phyloP scores from a whole-genome alignment of 1,140 invertebrate genomes.

The Rhagoletis pomonella region DNA sequence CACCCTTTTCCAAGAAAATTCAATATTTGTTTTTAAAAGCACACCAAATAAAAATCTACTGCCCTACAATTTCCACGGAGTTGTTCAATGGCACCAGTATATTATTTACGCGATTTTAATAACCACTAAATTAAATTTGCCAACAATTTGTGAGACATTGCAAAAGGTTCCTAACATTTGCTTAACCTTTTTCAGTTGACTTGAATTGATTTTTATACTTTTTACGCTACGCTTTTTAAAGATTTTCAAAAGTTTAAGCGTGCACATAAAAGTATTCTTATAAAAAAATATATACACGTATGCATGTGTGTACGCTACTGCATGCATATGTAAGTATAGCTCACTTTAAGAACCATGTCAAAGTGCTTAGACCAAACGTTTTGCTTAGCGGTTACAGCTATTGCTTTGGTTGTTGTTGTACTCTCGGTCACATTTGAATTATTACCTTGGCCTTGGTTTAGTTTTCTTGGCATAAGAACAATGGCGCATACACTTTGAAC shows the following conservation, averaged over 20 bases:
- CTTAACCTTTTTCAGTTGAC: neutral
- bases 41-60: no score
- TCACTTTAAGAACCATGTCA: slow-evolving; percentile 47
- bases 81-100: no score
- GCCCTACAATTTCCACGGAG: no score
- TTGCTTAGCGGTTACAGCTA: neutral
- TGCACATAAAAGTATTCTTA: neutral
- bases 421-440: slow-evolving; percentile 46
- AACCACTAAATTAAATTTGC: neutral
- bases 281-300: neutral
- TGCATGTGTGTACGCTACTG: neutral
- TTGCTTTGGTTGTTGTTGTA: slow-evolving; percentile 16
- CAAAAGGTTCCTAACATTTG: slow-evolving; percentile 15
- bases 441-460: slow-evolving; percentile 47
- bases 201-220: slow-evolving; percentile 5
- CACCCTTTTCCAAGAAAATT: no score
- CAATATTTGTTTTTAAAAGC: no score
- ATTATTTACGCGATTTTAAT: neutral
- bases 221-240: neutral
- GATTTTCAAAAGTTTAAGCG: no score
- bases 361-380: slow-evolving; percentile 36
- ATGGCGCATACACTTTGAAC: no score
- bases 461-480: slow-evolving; percentile 47
- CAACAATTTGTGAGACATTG: neutral
- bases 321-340: neutral